These are phyloP conservation scores for Lophotriccus pileatus DNA, from an alignment of 2,797 vertebrate species.

Conservation along the genomic window DNA sequence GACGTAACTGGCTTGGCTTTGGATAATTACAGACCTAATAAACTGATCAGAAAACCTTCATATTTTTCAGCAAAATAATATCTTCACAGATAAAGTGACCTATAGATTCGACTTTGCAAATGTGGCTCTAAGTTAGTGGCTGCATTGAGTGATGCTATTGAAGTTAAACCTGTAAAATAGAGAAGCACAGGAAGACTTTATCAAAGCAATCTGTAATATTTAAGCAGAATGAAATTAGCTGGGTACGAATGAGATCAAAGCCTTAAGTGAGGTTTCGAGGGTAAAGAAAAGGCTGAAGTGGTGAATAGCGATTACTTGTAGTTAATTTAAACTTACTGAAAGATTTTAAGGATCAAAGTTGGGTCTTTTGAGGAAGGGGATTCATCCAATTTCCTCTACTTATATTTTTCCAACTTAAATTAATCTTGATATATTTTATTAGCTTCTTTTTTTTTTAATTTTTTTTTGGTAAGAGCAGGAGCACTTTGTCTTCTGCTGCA, in stretches of 20 bases:
- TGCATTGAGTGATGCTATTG: neutral
- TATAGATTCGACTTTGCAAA: neutral
- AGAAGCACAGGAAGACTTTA: neutral
- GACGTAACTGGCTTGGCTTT: neutral
- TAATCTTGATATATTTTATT: conserved; percentile 16
- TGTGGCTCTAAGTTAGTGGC: neutral
- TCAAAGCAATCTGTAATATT: conserved; percentile 28
- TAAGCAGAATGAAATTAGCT: conserved; percentile 30
- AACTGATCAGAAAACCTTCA: conserved; percentile 5
- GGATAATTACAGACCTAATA: conserved; percentile 14
- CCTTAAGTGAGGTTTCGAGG: neutral
- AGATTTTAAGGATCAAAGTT: conserved; percentile 51
- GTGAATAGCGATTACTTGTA: conserved; percentile 23
- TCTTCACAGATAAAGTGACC: neutral
- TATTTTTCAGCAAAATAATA: neutral
- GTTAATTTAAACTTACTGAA: conserved; percentile 54
- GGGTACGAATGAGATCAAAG: conserved; percentile 48
- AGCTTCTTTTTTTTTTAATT: neutral
- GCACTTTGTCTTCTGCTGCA: neutral
- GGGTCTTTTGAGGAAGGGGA: conserved; percentile 14
- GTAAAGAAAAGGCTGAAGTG: conserved; percentile 33
- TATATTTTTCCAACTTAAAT: conserved; percentile 28
- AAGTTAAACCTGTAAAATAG: neutral
- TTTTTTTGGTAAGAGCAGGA: neutral
- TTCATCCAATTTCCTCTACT: conserved; percentile 39